Percentiles rank a stretch among this genome's conserved stretches.
phyloP scores from a whole-genome alignment of 1,140 invertebrate species.

The Cecropterus lyciades region DNA sequence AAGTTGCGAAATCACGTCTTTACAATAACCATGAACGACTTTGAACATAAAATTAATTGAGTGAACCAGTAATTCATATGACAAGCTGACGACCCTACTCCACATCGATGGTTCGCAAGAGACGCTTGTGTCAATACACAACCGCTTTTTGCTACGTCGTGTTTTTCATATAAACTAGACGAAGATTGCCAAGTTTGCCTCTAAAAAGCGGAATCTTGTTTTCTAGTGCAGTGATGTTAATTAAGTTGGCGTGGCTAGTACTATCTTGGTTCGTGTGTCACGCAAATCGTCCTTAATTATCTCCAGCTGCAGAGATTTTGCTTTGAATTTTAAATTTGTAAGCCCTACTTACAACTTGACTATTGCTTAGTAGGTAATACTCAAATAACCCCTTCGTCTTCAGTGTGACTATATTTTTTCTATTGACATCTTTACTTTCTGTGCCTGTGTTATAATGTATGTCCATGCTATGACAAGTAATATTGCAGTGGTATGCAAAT shows the following conservation, averaged over 20 bases:
- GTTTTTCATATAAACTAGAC: background rate
- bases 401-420: no score
- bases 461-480: no score
- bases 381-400: background rate
- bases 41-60: no score
- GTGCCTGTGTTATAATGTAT: no score
- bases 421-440: no score
- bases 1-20: no score
- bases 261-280: conserved; percentile 31
- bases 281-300: conserved; percentile 31
- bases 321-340: conserved; percentile 26
- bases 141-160: background rate
- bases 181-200: conserved; percentile 17
- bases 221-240: conserved; percentile 30
- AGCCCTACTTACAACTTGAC: conserved; percentile 1
- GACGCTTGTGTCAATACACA: background rate
- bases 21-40: no score
- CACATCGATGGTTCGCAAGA: background rate
- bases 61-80: no score
- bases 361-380: background rate
- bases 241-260: conserved; percentile 22
- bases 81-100: no score
- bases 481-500: no score
- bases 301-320: conserved; percentile 10
- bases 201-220: conserved; percentile 22